phyloP scores from a whole-genome alignment of 2,888 invertebrate species.

The Encarsia formosa region DNA sequence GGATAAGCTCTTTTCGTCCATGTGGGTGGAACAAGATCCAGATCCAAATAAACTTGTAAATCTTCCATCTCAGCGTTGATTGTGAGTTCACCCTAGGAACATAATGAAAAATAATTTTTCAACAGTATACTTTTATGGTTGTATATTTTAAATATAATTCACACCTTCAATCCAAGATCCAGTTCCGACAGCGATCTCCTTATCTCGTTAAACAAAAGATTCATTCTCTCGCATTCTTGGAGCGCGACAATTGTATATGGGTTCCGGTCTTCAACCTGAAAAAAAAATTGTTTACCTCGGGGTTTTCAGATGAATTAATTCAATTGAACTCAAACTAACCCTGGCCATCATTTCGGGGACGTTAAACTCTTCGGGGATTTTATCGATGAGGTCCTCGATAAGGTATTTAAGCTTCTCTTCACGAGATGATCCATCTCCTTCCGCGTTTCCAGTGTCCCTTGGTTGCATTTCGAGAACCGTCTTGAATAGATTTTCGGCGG shows the following conservation, averaged over 20 bases:
- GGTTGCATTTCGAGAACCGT: slow-evolving; percentile 89
- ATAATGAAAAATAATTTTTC: not conserved
- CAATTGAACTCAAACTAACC: slow-evolving; percentile 39
- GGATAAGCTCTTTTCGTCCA: slow-evolving; percentile 90
- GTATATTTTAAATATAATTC: not conserved
- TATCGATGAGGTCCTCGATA: slow-evolving; percentile 83
- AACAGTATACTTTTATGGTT: not conserved
- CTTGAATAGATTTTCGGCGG: slow-evolving; percentile 79
- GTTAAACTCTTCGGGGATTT: slow-evolving; percentile 84
- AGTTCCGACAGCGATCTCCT: slow-evolving; percentile 77
- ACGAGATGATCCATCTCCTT: slow-evolving; percentile 66
- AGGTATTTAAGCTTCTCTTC: slow-evolving; percentile 69
- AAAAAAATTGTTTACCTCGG: too few relatives aligned
- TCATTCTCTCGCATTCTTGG: slow-evolving; percentile 95
- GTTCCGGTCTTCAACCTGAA: slow-evolving; percentile 72
- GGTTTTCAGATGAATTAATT: not conserved
- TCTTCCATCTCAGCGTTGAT: slow-evolving; percentile 90
- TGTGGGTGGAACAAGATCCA: slow-evolving; percentile 81
- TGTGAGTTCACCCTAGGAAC: slow-evolving; percentile 77
- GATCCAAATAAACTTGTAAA: slow-evolving; percentile 77
- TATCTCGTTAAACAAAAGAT: slow-evolving; percentile 77
- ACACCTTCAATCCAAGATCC: slow-evolving; percentile 81
- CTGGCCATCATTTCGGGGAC: slow-evolving; percentile 80
- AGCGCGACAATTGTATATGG: slow-evolving; percentile 89
- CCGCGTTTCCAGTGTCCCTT: slow-evolving; percentile 69